Percentiles rank a stretch among this genome's conserved stretches.
Conservation (phyloP, 1,140 invertebrate species). For the Diploscapter pachys region DNA sequence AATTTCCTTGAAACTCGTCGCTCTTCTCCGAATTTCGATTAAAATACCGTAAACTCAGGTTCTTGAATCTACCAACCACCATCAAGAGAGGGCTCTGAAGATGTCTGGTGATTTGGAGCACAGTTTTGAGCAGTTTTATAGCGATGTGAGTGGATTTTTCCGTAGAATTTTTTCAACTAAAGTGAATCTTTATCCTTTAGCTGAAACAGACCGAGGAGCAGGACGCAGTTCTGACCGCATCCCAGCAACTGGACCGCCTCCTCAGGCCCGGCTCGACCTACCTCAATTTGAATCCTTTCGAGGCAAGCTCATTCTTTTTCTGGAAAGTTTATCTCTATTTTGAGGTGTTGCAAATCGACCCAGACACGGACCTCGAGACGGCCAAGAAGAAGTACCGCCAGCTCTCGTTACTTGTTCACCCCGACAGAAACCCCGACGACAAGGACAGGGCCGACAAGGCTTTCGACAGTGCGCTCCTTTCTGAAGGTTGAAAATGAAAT, state of each 20-base stretch:
- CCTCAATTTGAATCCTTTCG: constrained; percentile 92
- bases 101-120: no score
- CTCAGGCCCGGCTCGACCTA: constrained; percentile 88
- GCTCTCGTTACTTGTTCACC: constrained; percentile 95
- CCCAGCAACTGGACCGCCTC: constrained; percentile 89
- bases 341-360: constrained; percentile 82
- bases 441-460: constrained; percentile 82
- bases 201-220: constrained; percentile 89
- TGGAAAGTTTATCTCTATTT: constrained; percentile 34
- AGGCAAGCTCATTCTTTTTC: constrained; percentile 59
- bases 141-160: constrained; percentile 32
- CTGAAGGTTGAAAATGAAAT: constrained; percentile 14
- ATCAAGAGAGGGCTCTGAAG: no score
- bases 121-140: constrained; percentile 48
- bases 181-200: constrained; percentile 4
- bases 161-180: background rate
- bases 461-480: constrained; percentile 69
- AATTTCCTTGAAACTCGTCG: no score
- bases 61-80: no score
- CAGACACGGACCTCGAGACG: constrained; percentile 79
- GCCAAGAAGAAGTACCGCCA: constrained; percentile 92
- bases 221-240: constrained; percentile 82
- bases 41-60: no score
- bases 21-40: no score
- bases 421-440: constrained; percentile 96